A percentile compares a stretch with the other conserved stretches of the same genome.
Conservation (phyloP, 2,113 vertebrate species). For the Oxyruncus cristatus region DNA sequence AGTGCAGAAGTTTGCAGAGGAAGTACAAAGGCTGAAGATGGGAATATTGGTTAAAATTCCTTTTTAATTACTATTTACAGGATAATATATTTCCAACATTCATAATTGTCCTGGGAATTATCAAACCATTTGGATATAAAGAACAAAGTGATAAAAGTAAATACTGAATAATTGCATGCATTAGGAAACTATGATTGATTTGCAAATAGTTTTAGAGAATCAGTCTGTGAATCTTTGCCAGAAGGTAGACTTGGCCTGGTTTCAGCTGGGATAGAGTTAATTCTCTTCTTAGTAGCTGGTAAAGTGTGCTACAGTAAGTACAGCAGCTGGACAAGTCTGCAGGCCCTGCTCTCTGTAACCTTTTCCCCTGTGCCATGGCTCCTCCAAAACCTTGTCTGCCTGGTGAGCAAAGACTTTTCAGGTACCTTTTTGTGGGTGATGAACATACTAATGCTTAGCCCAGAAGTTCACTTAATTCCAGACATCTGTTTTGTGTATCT, state of each 20-base stretch:
- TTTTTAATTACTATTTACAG: not conserved
- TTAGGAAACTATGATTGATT: not conserved
- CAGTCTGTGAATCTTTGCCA: not conserved
- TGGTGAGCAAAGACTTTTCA: not conserved
- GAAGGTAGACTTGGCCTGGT: not conserved
- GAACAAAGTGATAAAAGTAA: not conserved
- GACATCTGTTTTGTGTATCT: not conserved
- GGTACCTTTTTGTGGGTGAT: not conserved
- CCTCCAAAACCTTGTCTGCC: not conserved
- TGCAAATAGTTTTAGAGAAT: not conserved
- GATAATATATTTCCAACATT: not conserved
- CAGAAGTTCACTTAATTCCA: not conserved
- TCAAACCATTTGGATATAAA: not conserved
- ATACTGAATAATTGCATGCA: not conserved
- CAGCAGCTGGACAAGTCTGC: not conserved
- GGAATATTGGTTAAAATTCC: not conserved
- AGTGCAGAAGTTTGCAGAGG: not conserved
- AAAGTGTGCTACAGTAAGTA: not conserved
- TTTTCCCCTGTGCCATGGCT: not conserved
- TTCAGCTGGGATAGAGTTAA: not conserved
- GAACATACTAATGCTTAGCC: not conserved
- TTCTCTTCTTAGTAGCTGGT: not conserved
- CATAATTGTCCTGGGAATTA: not conserved
- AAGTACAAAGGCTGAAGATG: not conserved
- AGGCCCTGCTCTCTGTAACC: not conserved